These are phyloP conservation scores for Seira musarum DNA, from an alignment of 2,888 invertebrate species.

Conservation along the genomic window DNA sequence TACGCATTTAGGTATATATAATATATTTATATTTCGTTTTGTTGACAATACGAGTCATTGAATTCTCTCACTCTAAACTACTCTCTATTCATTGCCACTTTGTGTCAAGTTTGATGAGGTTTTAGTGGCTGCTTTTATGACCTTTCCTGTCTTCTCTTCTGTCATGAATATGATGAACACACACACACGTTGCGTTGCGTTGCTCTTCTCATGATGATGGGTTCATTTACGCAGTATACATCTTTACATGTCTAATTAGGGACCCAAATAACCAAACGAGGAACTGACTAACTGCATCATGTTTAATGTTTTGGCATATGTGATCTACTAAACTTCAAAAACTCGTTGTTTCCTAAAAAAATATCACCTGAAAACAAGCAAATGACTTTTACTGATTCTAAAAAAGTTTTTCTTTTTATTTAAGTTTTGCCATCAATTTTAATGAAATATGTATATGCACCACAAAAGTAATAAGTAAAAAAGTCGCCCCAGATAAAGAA, in stretches of 20 bases:
- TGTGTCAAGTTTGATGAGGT: slow-evolving; percentile 55
- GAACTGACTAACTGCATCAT: no score
- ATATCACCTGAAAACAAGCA: no score
- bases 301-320: no score
- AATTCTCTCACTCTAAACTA: slow-evolving; percentile 47
- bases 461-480: slow-evolving; percentile 17
- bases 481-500: slow-evolving; percentile 45
- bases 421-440: no score
- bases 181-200: no score
- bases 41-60: slow-evolving; percentile 54
- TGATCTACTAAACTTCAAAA: no score
- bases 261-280: no score
- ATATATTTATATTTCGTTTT: slow-evolving; percentile 18
- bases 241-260: no score
- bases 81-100: slow-evolving; percentile 54
- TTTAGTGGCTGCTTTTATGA: slow-evolving; percentile 54
- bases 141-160: slow-evolving; percentile 47
- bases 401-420: no score
- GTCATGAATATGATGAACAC: slow-evolving; percentile 39
- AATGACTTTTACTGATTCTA: slow-evolving; percentile 24
- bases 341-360: no score
- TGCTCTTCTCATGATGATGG: no score
- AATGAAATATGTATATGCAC: slow-evolving; percentile 7
- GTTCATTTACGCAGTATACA: no score
- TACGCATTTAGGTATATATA: slow-evolving; percentile 21